phyloP scores from a whole-genome alignment of 2,888 invertebrate species.

The Lasioglossum villosulum region DNA sequence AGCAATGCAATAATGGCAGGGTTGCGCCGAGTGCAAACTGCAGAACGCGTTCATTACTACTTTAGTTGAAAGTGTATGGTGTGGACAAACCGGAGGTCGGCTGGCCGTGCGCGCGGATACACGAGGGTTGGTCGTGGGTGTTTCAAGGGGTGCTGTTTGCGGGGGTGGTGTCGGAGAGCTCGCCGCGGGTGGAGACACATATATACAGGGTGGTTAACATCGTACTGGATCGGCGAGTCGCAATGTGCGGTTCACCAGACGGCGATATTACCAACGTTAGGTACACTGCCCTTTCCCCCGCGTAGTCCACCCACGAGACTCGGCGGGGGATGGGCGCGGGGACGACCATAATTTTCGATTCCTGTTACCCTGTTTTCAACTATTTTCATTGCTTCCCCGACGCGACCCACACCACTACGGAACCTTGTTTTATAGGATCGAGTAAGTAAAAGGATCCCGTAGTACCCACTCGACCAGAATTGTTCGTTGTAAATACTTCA shows the following conservation, averaged over 20 bases:
- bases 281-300: constrained; percentile 22
- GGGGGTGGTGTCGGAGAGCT: neutral
- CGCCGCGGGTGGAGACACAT: constrained; percentile 34
- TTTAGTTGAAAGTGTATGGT: constrained; percentile 66
- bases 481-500: neutral
- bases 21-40: constrained; percentile 69
- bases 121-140: constrained; percentile 10
- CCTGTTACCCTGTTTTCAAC: constrained; percentile 29
- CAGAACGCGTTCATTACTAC: constrained; percentile 76
- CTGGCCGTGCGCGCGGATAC: constrained; percentile 10
- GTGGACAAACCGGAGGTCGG: constrained; percentile 54
- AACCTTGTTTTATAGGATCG: neutral
- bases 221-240: constrained; percentile 56
- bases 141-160: neutral
- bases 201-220: constrained; percentile 57
- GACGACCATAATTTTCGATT: constrained; percentile 54
- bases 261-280: constrained; percentile 65
- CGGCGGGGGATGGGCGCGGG: neutral
- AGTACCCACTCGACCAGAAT: neutral
- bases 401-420: neutral
- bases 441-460: neutral
- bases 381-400: constrained; percentile 42
- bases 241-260: constrained; percentile 65
- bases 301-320: neutral
- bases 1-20: constrained; percentile 78